phyloP scores from a whole-genome alignment of 2,888 invertebrate species.

The Allacma fusca region DNA sequence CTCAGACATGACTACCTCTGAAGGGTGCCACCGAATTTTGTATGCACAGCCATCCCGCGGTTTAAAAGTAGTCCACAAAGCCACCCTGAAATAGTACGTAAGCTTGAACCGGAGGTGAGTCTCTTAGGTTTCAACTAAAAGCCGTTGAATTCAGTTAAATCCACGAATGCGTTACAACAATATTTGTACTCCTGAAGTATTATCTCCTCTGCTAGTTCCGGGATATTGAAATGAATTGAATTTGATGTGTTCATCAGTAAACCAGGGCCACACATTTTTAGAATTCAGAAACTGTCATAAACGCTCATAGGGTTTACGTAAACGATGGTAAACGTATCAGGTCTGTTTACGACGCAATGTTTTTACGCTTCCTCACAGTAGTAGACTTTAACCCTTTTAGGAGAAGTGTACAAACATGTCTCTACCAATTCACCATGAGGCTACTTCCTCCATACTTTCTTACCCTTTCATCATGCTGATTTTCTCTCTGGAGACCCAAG shows the following conservation, averaged over 20 bases:
- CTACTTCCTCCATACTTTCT: background rate
- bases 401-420: background rate
- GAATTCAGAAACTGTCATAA: background rate
- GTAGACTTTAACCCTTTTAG: background rate
- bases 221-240: background rate
- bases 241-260: background rate
- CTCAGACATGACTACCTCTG: too few relatives aligned
- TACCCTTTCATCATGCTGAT: background rate
- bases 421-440: too few relatives aligned
- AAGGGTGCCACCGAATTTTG: too few relatives aligned
- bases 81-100: too few relatives aligned
- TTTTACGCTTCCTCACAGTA: too few relatives aligned
- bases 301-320: background rate
- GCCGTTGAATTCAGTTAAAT: too few relatives aligned
- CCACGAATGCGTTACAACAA: background rate
- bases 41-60: too few relatives aligned
- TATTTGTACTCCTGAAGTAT: background rate
- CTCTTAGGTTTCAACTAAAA: too few relatives aligned
- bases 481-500: background rate
- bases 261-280: background rate
- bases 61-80: too few relatives aligned
- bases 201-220: background rate
- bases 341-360: too few relatives aligned
- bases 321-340: background rate
- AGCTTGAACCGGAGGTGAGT: too few relatives aligned